Evolutionary conservation across 2,888 invertebrate genomes (phyloP), one percentile per base, ranked within the genome.

Genomic region (Lepidocyrtinus sp.): DNA sequence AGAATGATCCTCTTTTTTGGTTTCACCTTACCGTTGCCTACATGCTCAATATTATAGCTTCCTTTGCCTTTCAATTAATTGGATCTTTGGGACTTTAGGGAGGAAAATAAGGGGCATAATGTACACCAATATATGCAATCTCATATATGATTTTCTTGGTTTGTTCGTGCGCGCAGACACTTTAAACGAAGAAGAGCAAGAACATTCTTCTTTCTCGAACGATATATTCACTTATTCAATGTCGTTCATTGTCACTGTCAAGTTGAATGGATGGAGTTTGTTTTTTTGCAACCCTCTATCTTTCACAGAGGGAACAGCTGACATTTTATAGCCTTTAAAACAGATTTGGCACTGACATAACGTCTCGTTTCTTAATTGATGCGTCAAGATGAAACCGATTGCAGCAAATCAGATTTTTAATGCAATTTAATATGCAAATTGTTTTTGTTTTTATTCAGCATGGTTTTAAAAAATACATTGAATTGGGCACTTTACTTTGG

Each of bases 341-440:
- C n/a, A n/a, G n/a, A 55, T 55, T 5, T 55, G 55, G n/a, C 55
- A n/a, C 36, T 55, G 55, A 55, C 55, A 55, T 55, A 55, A 55
- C 36, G 55, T 55, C 55, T 55, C 55, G 55, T 55, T 55, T 55
- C n/a, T n/a, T 55, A 55, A 55, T 55, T 55, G 55, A 55, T 55
- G 9, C 55, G 36, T 36, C 36, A 36, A 36, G 36, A 36, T 36
- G 36, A 36, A 9, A 12, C 5, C 12, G 7, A 5, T 12, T 5
- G 12, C 12, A 36, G 36, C 36, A 12, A 36, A 36, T 9, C 36
- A 36, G 36, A 36, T 5, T 9, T 36, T 36, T 36, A 36, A 36
- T 36, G 5, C 36, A 55, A 55, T 55, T 55, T 55, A 55, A 55
- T n/a, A n/a, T 55, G 55, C 55, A 55, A 55, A 55, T 55, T 55